A percentile compares a stretch with the other conserved stretches of the same genome.
Conservation (phyloP, 2,113 vertebrate species). For the Dendrocopos noguchii region DNA sequence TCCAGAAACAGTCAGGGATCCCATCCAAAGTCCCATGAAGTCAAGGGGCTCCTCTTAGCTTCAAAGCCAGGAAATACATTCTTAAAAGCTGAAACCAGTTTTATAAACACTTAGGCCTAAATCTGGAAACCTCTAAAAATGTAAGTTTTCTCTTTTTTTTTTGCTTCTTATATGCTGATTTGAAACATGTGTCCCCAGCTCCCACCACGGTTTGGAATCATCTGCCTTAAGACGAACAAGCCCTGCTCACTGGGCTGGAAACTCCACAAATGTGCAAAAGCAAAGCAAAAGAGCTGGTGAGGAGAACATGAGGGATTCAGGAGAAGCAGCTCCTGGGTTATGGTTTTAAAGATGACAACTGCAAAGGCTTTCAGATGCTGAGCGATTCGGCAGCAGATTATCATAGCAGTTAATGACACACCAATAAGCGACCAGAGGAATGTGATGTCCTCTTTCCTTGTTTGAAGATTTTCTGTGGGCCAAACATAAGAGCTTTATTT, state of each 20-base stretch:
- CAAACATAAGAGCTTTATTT: not conserved
- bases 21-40: conserved; percentile 10
- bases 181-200: conserved; percentile 33
- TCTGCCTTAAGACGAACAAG: not conserved
- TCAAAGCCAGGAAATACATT: conserved; percentile 63
- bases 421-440: not conserved
- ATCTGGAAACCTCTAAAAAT: conserved; percentile 59
- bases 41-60: conserved; percentile 20
- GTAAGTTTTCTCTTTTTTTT: not conserved
- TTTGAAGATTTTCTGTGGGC: conserved; percentile 2
- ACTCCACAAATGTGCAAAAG: not conserved
- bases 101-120: conserved; percentile 53
- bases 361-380: not conserved
- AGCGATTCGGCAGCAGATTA: not conserved
- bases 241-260: not conserved
- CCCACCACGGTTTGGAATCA: not conserved
- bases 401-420: not conserved
- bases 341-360: not conserved
- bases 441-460: not conserved
- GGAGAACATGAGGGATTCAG: not conserved
- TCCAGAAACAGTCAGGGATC: not conserved
- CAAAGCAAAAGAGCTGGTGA: not conserved
- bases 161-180: conserved; percentile 14
- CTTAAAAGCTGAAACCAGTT: conserved; percentile 56
- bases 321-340: not conserved